A percentile compares a stretch with the other conserved stretches of the same genome.
Conservation (phyloP, 2,113 vertebrate genomes). For the Stictonetta naevosa region DNA sequence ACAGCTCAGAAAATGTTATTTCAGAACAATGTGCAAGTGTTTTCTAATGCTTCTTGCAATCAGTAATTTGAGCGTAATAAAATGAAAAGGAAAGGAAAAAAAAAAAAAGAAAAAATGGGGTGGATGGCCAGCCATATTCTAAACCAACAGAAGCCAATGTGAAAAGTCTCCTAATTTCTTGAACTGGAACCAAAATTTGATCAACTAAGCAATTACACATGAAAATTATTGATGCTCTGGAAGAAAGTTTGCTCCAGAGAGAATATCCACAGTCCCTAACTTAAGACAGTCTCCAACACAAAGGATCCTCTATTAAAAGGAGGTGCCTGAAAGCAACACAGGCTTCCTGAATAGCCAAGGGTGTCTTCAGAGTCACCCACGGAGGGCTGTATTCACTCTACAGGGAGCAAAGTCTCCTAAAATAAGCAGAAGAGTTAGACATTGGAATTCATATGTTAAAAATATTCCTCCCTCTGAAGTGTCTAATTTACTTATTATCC, state of each 20-base stretch:
- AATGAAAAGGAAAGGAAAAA: neutral
- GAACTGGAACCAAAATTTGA: neutral
- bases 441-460: neutral
- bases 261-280: neutral
- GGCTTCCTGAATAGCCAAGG: conserved; percentile 12
- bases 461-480: neutral
- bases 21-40: neutral
- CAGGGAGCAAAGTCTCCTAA: conserved; percentile 14
- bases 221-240: neutral
- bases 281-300: neutral
- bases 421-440: neutral
- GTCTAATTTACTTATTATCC: neutral
- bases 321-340: conserved; percentile 8
- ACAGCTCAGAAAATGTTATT: conserved; percentile 27
- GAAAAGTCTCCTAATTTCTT: neutral
- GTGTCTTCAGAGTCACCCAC: neutral
- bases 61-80: conserved; percentile 2
- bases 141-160: neutral
- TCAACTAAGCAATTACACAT: neutral
- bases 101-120: neutral
- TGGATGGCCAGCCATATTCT: neutral
- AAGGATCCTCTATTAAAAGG: neutral
- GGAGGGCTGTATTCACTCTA: neutral
- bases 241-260: neutral
- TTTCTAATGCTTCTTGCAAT: conserved; percentile 14